Evolutionary conservation across 2,888 invertebrate genomes (phyloP).

Genomic region (Phasia obesa): DNA sequence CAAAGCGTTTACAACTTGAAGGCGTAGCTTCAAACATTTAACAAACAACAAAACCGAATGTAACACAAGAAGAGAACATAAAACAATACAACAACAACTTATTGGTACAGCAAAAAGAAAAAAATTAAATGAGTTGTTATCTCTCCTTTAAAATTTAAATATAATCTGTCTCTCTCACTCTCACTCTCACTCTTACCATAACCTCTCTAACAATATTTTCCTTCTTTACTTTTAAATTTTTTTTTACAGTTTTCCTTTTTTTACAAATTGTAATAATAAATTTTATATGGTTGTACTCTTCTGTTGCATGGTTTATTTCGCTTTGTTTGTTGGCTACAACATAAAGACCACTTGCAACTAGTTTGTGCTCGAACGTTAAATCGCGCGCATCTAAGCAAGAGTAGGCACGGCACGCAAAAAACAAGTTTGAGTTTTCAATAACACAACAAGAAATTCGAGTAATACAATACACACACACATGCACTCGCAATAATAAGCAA

Average conservation of each 20-base stretch:
- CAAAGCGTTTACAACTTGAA: constrained; percentile 67
- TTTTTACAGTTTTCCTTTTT: constrained; percentile 14
- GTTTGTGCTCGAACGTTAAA: constrained; percentile 82
- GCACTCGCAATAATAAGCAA: constrained; percentile 45
- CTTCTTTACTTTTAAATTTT: not conserved
- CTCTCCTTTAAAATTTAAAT: too few species aligned
- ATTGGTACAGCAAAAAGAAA: too few species aligned
- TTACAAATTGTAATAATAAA: constrained; percentile 5
- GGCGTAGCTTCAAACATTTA: constrained; percentile 64
- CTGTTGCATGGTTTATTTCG: constrained; percentile 56
- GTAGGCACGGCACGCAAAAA: constrained; percentile 79
- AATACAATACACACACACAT: constrained; percentile 56
- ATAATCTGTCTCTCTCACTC: too few species aligned
- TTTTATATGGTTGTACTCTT: constrained; percentile 70
- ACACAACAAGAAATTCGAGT: constrained; percentile 61
- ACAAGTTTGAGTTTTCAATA: constrained; percentile 71
- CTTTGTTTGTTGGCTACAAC: constrained; percentile 49
- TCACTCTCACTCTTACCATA: too few species aligned
- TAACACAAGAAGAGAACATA: not conserved
- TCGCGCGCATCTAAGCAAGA: constrained; percentile 81
- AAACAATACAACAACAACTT: constrained; percentile 5
- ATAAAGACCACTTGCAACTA: constrained; percentile 77
- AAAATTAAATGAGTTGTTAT: too few species aligned
- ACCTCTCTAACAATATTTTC: not conserved
- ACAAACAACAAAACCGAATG: constrained; percentile 7